Conservation (phyloP, 2,797 vertebrate genomes). For the Poecilia wingei region DNA sequence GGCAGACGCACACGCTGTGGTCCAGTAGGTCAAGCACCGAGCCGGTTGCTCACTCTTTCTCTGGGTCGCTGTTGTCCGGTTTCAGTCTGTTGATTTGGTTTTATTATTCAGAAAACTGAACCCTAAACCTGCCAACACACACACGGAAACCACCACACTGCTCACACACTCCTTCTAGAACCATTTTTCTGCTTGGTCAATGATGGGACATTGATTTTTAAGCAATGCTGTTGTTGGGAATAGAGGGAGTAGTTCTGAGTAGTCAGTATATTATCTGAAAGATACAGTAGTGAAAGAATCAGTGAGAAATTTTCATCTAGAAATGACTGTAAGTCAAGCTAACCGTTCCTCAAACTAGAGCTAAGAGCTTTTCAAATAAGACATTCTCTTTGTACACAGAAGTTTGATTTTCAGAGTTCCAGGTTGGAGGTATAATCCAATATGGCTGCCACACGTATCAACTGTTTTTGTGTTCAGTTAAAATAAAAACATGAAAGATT, state of each 20-base stretch:
- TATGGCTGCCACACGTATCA: neutral
- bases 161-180: neutral
- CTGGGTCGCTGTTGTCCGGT: slow-evolving; percentile 59
- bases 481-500: neutral
- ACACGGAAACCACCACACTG: slow-evolving; percentile 12
- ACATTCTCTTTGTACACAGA: neutral
- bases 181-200: neutral
- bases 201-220: neutral
- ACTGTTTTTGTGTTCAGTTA: neutral
- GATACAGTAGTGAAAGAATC: neutral
- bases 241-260: neutral
- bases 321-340: neutral
- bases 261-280: neutral
- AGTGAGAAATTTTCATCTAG: neutral
- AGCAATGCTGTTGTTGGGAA: neutral
- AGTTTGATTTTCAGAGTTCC: neutral
- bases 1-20: slow-evolving; percentile 46
- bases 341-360: neutral
- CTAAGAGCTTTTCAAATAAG: neutral
- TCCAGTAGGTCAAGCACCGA: slow-evolving; percentile 63
- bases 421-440: neutral
- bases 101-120: slow-evolving; percentile 67
- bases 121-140: slow-evolving; percentile 33
- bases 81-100: slow-evolving; percentile 74
- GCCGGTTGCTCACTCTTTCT: slow-evolving; percentile 53